A percentile compares a stretch with the other conserved stretches of the same genome.
phyloP scores from a whole-genome alignment of 1,140 invertebrate species.

The Luehdorfia chinensis region DNA sequence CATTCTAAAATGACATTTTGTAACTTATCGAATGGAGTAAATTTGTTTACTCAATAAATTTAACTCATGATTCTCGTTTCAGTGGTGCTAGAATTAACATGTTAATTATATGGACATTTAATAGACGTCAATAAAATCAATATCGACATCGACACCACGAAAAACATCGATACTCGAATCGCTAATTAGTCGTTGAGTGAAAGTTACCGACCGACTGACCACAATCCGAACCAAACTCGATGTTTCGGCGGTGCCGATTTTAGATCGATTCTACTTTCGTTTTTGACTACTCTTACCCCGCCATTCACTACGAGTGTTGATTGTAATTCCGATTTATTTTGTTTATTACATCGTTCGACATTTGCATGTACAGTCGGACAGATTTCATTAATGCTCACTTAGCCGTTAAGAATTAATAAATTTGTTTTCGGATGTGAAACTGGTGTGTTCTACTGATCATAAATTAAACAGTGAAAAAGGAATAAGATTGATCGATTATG shows the following conservation, averaged over 20 bases:
- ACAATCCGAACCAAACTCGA: slow-evolving; percentile 48
- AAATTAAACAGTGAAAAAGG: too few species aligned
- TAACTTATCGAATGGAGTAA: too few species aligned
- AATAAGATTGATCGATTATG: too few species aligned
- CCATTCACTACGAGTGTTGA: slow-evolving; percentile 44
- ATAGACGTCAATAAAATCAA: slow-evolving; percentile 34
- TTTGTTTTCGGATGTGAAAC: too few species aligned
- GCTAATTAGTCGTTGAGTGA: slow-evolving; percentile 65
- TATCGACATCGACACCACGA: slow-evolving; percentile 41
- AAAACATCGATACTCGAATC: slow-evolving; percentile 54
- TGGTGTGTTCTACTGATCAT: too few species aligned
- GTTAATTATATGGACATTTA: slow-evolving; percentile 7
- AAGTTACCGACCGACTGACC: slow-evolving; percentile 72
- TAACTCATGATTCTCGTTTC: too few species aligned
- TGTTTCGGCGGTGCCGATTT: slow-evolving; percentile 64
- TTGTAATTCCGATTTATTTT: slow-evolving; percentile 44
- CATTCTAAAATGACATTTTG: too few species aligned
- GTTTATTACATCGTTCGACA: slow-evolving; percentile 20
- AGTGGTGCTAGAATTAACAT: too few species aligned
- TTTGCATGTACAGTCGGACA: slow-evolving; percentile 21
- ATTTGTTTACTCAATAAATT: too few species aligned
- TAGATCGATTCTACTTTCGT: slow-evolving; percentile 74
- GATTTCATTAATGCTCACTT: neutral
- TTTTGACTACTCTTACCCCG: slow-evolving; percentile 70
- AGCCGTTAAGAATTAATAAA: too few species aligned